phyloP scores from a whole-genome alignment of 2,888 invertebrate genomes.

The Malacosoma neustria region DNA sequence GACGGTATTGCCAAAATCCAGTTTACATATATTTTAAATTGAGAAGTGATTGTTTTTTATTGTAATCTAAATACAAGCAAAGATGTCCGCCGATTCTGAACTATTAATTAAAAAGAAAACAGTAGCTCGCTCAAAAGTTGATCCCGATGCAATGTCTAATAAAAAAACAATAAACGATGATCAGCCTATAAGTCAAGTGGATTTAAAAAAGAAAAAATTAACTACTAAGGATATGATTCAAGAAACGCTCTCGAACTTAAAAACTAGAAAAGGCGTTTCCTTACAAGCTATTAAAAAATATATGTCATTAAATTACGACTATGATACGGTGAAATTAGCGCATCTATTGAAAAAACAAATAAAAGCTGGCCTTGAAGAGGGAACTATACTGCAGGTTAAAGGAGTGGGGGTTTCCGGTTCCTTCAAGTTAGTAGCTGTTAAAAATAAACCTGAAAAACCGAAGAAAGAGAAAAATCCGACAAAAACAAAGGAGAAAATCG shows the following conservation, averaged over 20 bases:
- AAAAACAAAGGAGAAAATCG: constrained; percentile 10
- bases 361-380: constrained; percentile 42
- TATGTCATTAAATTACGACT: constrained; percentile 35
- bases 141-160: constrained; percentile 20
- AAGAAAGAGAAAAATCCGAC: constrained; percentile 15
- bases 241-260: constrained; percentile 37
- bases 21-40: neutral
- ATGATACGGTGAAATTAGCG: constrained; percentile 38
- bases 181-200: constrained; percentile 19
- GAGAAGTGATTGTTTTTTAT: neutral
- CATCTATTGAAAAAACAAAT: constrained; percentile 46
- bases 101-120: constrained; percentile 26
- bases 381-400: constrained; percentile 42
- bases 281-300: constrained; percentile 55
- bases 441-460: constrained; percentile 24
- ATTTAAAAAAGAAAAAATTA: constrained; percentile 30
- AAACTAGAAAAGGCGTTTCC: constrained; percentile 49
- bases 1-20: neutral
- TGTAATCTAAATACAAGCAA: neutral
- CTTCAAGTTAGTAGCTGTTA: constrained; percentile 36
- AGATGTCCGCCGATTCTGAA: constrained; percentile 25
- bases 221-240: constrained; percentile 47
- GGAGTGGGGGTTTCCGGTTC: constrained; percentile 54
- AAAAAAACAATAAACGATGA: constrained; percentile 14
- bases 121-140: no score